Conservation (phyloP, 2,113 vertebrate species). For the Arizona elegans region DNA sequence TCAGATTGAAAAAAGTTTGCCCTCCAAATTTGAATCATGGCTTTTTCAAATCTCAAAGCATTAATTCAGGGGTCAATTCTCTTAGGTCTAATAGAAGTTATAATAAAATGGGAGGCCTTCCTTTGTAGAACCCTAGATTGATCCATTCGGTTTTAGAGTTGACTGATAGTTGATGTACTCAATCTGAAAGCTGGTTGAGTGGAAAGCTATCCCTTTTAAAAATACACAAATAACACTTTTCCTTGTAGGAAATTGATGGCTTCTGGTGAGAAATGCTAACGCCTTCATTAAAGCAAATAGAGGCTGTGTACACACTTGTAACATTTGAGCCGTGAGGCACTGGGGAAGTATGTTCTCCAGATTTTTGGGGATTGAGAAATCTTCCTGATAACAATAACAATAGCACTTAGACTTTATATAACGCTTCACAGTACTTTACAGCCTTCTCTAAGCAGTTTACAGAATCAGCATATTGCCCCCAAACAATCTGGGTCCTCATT, state of each 20-base stretch:
- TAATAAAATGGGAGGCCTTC: background rate
- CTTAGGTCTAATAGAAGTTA: background rate
- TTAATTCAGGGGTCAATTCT: background rate
- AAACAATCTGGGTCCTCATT: background rate
- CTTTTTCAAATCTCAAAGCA: background rate
- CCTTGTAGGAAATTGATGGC: constrained; percentile 39
- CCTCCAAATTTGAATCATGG: background rate
- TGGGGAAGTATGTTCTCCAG: background rate
- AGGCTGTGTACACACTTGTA: background rate
- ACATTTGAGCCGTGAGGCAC: background rate
- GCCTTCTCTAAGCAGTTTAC: background rate
- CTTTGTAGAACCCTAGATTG: background rate
- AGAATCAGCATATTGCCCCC: background rate
- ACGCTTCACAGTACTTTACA: background rate
- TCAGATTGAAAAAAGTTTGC: background rate
- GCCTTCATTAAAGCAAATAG: constrained; percentile 32
- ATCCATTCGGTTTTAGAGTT: constrained; percentile 13
- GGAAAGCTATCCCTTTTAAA: constrained; percentile 43
- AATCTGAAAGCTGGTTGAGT: constrained; percentile 10
- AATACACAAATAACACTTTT: constrained; percentile 26
- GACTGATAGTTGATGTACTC: constrained; percentile 30
- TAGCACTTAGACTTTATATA: background rate
- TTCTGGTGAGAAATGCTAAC: constrained; percentile 33
- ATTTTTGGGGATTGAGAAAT: background rate
- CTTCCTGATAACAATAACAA: background rate